Percentiles rank a stretch among this genome's conserved stretches.
These are phyloP conservation scores for Sebastes reedi DNA, from an alignment of 2,797 vertebrate species.

Conservation along the genomic window DNA sequence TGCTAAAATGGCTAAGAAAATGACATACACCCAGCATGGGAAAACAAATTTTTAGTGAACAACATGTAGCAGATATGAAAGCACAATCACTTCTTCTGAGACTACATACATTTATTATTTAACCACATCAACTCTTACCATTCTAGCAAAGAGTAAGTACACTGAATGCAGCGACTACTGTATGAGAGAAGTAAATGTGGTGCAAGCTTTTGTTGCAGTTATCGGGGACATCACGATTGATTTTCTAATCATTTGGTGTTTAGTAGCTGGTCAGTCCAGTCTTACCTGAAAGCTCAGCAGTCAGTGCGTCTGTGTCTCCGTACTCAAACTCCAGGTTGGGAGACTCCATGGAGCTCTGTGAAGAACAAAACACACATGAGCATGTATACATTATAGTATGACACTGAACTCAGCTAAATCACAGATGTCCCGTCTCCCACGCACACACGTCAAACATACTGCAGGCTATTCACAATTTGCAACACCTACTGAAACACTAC, in stretches of 20 bases:
- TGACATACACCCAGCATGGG: not conserved
- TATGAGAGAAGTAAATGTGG: not conserved
- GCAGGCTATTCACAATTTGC: conserved; percentile 13
- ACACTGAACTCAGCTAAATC: not conserved
- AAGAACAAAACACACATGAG: conserved; percentile 24
- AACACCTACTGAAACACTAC: conserved; percentile 24
- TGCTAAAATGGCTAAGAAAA: not conserved
- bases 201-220: not conserved
- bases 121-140: not conserved
- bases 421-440: conserved; percentile 38
- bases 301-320: conserved; percentile 86
- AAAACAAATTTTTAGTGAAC: not conserved
- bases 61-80: not conserved
- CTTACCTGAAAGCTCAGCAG: conserved; percentile 90
- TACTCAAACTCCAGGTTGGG: conserved; percentile 95
- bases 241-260: not conserved
- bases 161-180: not conserved
- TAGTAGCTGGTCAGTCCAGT: not conserved
- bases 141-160: not conserved
- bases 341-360: conserved; percentile 93
- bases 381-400: not conserved
- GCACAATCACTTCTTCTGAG: not conserved
- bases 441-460: conserved; percentile 28
- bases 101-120: not conserved
- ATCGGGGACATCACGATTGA: not conserved